Conservation (phyloP, 1,140 invertebrate genomes). For the Diachasmimorpha longicaudata region DNA sequence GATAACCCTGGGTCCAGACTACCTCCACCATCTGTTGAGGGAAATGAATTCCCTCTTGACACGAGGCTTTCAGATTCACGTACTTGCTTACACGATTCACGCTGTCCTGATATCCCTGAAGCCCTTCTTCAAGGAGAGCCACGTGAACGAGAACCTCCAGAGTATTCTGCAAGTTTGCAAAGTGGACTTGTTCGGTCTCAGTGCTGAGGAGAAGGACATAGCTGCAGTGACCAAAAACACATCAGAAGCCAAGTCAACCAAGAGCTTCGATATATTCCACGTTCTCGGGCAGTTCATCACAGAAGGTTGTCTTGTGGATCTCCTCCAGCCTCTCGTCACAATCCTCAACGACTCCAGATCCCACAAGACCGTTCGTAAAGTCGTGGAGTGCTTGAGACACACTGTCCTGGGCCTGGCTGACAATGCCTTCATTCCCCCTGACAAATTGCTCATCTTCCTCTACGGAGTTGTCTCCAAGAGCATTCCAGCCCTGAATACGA, state of each 20-base stretch:
- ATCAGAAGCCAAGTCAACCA: constrained; percentile 81
- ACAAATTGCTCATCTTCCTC: constrained; percentile 81
- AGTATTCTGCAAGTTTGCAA: constrained; percentile 81
- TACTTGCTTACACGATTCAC: constrained; percentile 89
- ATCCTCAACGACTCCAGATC: constrained; percentile 78
- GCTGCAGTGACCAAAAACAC: constrained; percentile 80
- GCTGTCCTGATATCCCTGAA: constrained; percentile 78
- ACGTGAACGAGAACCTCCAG: constrained; percentile 80
- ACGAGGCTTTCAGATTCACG: constrained; percentile 92
- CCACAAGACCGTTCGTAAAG: constrained; percentile 81
- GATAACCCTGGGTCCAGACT: constrained; percentile 80
- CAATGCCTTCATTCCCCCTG: constrained; percentile 76
- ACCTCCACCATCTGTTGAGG: constrained; percentile 78
- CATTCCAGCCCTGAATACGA: constrained; percentile 68
- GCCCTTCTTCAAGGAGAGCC: constrained; percentile 68
- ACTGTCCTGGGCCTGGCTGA: constrained; percentile 80
- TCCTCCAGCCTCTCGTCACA: constrained; percentile 84
- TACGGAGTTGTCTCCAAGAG: constrained; percentile 81
- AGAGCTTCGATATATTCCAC: constrained; percentile 85
- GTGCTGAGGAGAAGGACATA: constrained; percentile 92
- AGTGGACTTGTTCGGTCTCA: constrained; percentile 86
- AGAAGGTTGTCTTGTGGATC: constrained; percentile 75
- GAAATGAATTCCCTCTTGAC: constrained; percentile 84
- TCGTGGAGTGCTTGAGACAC: constrained; percentile 79
- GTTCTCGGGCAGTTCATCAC: constrained; percentile 82